phyloP scores from a whole-genome alignment of 1,140 invertebrate genomes.

The Zaprionus kolodkinae region DNA sequence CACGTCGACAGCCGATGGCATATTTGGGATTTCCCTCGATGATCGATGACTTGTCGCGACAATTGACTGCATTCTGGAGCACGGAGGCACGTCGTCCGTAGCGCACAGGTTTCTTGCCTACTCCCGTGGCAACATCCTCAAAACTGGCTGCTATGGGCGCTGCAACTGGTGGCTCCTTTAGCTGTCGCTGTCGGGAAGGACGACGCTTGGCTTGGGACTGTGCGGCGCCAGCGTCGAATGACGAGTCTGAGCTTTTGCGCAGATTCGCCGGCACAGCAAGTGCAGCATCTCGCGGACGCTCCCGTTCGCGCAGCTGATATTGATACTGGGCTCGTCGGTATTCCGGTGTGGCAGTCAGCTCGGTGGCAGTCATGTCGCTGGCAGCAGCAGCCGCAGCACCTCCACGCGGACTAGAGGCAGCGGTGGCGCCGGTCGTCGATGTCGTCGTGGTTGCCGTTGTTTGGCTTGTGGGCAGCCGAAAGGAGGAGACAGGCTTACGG shows the following conservation, averaged over 20 bases:
- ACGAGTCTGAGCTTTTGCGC: conserved; percentile 68
- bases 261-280: conserved; percentile 14
- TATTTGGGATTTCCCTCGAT: conserved; percentile 82
- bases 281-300: conserved; percentile 27
- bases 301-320: conserved; percentile 74
- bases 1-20: conserved; percentile 50
- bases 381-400: conserved; percentile 5
- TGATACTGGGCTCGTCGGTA: conserved; percentile 75
- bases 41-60: conserved; percentile 72
- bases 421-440: conserved; percentile 20
- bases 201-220: conserved; percentile 56
- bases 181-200: conserved; percentile 52
- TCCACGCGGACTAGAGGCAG: conserved; percentile 22
- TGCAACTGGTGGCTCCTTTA: conserved; percentile 37
- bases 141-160: conserved; percentile 37
- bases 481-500: conserved; percentile 77
- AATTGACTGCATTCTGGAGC: conserved; percentile 66
- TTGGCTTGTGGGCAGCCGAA: conserved; percentile 65
- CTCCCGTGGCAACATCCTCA: conserved; percentile 51
- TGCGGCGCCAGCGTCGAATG: conserved; percentile 37
- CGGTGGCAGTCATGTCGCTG: conserved; percentile 50
- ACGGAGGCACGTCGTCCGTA: conserved; percentile 76
- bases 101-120: conserved; percentile 60
- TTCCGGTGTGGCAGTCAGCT: conserved; percentile 72
- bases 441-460: conserved; percentile 12